Conservation (phyloP, 2,888 invertebrate species). For the Dendrolimus pini region DNA sequence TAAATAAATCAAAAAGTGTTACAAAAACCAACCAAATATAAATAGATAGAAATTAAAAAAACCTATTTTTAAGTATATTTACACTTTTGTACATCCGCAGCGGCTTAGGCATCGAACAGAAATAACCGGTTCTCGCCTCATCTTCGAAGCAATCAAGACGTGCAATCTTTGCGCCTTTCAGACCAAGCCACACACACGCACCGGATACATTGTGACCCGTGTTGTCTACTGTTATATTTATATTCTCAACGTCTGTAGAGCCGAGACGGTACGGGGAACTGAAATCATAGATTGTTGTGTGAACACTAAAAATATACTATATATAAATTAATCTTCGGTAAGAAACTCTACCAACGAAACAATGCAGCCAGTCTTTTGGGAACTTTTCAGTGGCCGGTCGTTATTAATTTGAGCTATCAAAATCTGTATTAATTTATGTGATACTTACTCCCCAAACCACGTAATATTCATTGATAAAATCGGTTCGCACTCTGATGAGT, state of each 20-base stretch:
- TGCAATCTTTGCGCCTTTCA: constrained; percentile 26
- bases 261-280: constrained; percentile 24
- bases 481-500: constrained; percentile 29
- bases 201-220: constrained; percentile 29
- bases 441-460: constrained; percentile 23
- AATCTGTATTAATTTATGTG: too few species aligned
- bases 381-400: too few species aligned
- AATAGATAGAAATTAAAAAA: too few species aligned
- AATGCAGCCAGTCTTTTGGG: too few species aligned
- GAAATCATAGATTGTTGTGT: not conserved
- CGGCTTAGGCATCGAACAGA: constrained; percentile 25
- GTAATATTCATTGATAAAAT: constrained; percentile 20
- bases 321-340: too few species aligned
- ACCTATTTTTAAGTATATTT: constrained; percentile 2
- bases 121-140: constrained; percentile 15
- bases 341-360: too few species aligned
- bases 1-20: too few species aligned
- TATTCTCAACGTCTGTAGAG: constrained; percentile 21
- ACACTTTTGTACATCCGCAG: constrained; percentile 24
- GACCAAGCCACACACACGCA: constrained; percentile 25
- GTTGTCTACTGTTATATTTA: constrained; percentile 29
- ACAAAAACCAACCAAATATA: too few species aligned
- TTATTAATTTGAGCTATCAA: too few species aligned
- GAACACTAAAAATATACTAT: too few species aligned
- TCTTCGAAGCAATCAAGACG: constrained; percentile 12